Evolutionary conservation across 2,888 invertebrate genomes (phyloP).

Genomic region (Ornithoptera priamus): DNA sequence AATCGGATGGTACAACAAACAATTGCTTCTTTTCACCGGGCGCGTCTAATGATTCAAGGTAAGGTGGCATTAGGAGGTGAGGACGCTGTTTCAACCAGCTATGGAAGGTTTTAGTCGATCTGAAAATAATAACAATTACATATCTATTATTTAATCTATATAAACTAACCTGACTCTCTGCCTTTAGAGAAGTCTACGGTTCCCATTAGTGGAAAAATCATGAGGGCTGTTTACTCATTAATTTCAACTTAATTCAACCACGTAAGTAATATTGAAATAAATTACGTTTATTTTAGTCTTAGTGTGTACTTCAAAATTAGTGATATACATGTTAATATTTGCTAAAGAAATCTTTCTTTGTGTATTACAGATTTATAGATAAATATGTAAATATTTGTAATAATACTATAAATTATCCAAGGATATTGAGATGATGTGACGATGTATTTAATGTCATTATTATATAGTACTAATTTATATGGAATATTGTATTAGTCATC

Average conservation of each 20-base stretch:
- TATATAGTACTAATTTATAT: too few relatives aligned
- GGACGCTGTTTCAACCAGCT: conserved; percentile 57
- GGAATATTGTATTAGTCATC: too few relatives aligned
- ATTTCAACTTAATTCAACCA: not conserved
- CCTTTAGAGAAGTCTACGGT: too few relatives aligned
- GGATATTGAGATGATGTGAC: too few relatives aligned
- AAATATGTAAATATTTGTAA: too few relatives aligned
- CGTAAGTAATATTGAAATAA: not conserved
- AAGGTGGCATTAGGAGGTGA: conserved; percentile 61
- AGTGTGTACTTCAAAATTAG: not conserved
- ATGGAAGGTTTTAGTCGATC: conserved; percentile 69
- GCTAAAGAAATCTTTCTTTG: not conserved
- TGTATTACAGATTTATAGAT: too few relatives aligned
- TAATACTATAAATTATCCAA: too few relatives aligned
- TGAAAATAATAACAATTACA: conserved; percentile 37
- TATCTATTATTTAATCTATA: not conserved
- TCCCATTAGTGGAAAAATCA: not conserved
- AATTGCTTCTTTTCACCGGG: conserved; percentile 55
- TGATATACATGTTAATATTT: not conserved
- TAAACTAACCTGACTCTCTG: too few relatives aligned
- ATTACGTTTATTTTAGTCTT: not conserved
- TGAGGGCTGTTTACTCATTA: not conserved
- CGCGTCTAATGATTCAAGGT: conserved; percentile 43
- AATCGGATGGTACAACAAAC: conserved; percentile 69
- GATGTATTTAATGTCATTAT: too few relatives aligned